Evolutionary conservation across 2,888 invertebrate genomes (phyloP).

Genomic region (Noctua fimbriata): DNA sequence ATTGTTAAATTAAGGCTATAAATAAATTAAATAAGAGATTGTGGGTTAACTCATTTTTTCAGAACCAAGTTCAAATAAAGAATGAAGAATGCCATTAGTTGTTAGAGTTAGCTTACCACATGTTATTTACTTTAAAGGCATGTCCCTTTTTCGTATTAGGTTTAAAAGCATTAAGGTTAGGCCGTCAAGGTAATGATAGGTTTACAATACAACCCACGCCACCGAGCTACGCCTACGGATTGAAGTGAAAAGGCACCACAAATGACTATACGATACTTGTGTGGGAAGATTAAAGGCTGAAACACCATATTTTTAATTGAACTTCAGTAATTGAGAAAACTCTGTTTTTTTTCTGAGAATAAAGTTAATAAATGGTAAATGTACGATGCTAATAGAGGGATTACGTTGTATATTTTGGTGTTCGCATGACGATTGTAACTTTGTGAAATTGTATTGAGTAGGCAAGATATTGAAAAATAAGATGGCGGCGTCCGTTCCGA

Average conservation of each 20-base stretch:
- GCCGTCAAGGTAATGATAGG: conserved; percentile 19
- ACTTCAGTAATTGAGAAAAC: not conserved
- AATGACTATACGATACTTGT: conserved; percentile 8
- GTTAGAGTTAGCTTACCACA: not conserved
- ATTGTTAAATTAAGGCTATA: no score
- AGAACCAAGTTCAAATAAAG: not conserved
- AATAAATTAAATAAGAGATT: not conserved
- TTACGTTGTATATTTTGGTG: not conserved
- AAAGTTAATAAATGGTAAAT: not conserved
- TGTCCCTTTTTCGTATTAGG: not conserved
- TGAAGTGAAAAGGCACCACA: not conserved
- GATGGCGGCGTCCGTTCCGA: no score
- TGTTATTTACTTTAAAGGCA: not conserved
- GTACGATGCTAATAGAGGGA: not conserved
- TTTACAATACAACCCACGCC: conserved; percentile 28
- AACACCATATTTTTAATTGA: not conserved
- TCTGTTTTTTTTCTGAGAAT: not conserved
- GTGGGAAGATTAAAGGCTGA: conserved; percentile 13
- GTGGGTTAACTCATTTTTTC: not conserved
- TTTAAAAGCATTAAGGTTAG: conserved; percentile 6
- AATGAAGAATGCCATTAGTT: conserved; percentile 19
- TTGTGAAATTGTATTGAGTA: not conserved
- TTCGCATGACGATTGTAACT: not conserved
- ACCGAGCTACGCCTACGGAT: not conserved
- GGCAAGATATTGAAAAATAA: not conserved